These are phyloP conservation scores for Ormyrus pomaceus DNA, from an alignment of 2,888 invertebrate species.

Conservation along the genomic window DNA sequence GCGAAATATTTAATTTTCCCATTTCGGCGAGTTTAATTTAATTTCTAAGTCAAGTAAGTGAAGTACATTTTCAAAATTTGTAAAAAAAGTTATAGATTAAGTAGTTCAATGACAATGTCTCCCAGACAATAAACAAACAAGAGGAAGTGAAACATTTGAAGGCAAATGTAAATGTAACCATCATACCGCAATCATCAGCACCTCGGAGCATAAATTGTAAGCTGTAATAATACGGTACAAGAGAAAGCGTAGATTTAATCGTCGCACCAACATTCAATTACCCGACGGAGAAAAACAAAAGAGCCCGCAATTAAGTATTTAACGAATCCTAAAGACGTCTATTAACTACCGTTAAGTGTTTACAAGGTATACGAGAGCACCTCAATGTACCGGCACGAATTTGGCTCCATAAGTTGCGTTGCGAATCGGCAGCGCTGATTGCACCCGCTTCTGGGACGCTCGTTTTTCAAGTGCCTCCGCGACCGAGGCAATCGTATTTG, in stretches of 20 bases:
- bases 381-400: neutral
- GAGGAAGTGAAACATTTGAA: too few relatives aligned
- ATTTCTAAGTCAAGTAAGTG: too few relatives aligned
- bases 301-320: slow-evolving; percentile 3
- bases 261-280: slow-evolving; percentile 5
- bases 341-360: slow-evolving; percentile 35
- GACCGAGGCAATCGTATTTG: slow-evolving; percentile 1
- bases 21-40: too few relatives aligned
- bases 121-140: too few relatives aligned
- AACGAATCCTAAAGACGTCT: slow-evolving; percentile 24
- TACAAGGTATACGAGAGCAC: neutral
- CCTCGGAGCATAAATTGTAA: too few relatives aligned
- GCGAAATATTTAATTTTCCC: too few relatives aligned
- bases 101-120: too few relatives aligned
- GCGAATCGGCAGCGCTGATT: slow-evolving; percentile 24
- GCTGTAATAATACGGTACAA: slow-evolving; percentile 12
- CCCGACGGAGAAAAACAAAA: neutral
- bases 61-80: too few relatives aligned
- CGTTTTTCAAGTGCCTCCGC: slow-evolving; percentile 4
- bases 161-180: too few relatives aligned
- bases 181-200: too few relatives aligned
- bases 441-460: slow-evolving; percentile 7
- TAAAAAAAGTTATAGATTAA: too few relatives aligned
- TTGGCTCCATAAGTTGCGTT: neutral
- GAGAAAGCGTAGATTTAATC: neutral